Evolutionary conservation across 2,888 invertebrate species (phyloP).

Genomic region (Hofmannophila pseudospretella): DNA sequence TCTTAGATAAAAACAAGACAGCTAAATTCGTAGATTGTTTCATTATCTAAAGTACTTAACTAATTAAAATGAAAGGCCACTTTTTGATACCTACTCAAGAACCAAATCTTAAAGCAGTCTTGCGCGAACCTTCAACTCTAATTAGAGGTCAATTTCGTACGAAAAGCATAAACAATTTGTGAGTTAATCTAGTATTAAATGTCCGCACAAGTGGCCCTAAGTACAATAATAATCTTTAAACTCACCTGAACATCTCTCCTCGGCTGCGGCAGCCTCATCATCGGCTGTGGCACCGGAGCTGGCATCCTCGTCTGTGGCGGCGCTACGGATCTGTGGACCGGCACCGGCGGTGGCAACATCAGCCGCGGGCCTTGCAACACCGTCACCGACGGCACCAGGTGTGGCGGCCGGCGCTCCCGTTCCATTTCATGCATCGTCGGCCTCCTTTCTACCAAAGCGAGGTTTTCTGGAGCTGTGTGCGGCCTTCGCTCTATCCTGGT

Average conservation of each 20-base stretch:
- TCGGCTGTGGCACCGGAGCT: constrained; percentile 41
- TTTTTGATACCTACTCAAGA: no score
- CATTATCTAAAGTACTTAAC: no score
- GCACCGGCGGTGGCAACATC: constrained; percentile 37
- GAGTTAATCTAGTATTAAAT: no score
- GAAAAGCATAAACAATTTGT: no score
- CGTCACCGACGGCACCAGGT: constrained; percentile 47
- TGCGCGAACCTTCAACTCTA: no score
- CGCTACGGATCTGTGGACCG: constrained; percentile 50
- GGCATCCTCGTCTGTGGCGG: constrained; percentile 62
- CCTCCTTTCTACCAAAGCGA: neutral
- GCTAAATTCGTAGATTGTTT: no score
- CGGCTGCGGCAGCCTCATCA: constrained; percentile 49
- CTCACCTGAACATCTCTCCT: constrained; percentile 66
- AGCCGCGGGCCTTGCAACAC: constrained; percentile 48
- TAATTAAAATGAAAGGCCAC: no score
- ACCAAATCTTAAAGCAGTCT: no score
- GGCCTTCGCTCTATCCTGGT: neutral
- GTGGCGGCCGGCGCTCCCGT: constrained; percentile 42
- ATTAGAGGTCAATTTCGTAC: no score
- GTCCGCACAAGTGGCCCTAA: no score
- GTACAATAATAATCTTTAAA: neutral
- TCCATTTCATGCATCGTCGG: constrained; percentile 18
- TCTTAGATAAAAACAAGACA: no score
- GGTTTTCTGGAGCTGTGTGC: neutral